A percentile compares a stretch with the other conserved stretches of the same genome.
These are phyloP conservation scores for Drosophila nasuta DNA, from an alignment of 1,140 invertebrate genomes.

Conservation along the genomic window DNA sequence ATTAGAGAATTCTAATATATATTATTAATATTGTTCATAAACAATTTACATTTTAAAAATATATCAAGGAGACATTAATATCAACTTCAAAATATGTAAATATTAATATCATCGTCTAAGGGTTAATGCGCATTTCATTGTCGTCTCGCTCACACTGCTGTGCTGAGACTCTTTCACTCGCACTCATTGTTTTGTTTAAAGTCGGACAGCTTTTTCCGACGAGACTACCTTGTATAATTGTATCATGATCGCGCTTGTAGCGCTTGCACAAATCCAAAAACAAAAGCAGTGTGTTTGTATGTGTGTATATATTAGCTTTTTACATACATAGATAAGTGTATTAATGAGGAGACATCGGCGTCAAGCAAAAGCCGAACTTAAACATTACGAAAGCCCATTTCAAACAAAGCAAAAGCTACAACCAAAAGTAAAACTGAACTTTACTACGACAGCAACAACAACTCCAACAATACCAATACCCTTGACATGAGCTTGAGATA, in stretches of 20 bases:
- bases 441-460: constrained; percentile 31
- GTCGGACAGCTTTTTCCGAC: too few relatives aligned
- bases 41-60: too few relatives aligned
- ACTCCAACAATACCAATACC: constrained; percentile 22
- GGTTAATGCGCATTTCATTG: too few relatives aligned
- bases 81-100: too few relatives aligned
- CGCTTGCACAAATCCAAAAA: constrained; percentile 64
- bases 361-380: constrained; percentile 60
- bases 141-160: too few relatives aligned
- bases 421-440: constrained; percentile 45
- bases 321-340: constrained; percentile 35
- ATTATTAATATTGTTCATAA: too few relatives aligned
- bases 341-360: constrained; percentile 68
- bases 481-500: constrained; percentile 41
- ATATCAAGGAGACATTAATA: too few relatives aligned
- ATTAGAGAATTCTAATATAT: too few relatives aligned
- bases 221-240: too few relatives aligned
- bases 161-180: too few relatives aligned
- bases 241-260: constrained; percentile 29
- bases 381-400: constrained; percentile 73
- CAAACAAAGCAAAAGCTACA: constrained; percentile 61
- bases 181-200: too few relatives aligned
- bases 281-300: constrained; percentile 15
- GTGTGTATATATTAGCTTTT: constrained; percentile 32
- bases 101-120: too few relatives aligned